Evolutionary conservation across 2,797 vertebrate genomes (phyloP), one percentile per base, ranked within the genome.

Genomic region (Capromys pilorides): DNA sequence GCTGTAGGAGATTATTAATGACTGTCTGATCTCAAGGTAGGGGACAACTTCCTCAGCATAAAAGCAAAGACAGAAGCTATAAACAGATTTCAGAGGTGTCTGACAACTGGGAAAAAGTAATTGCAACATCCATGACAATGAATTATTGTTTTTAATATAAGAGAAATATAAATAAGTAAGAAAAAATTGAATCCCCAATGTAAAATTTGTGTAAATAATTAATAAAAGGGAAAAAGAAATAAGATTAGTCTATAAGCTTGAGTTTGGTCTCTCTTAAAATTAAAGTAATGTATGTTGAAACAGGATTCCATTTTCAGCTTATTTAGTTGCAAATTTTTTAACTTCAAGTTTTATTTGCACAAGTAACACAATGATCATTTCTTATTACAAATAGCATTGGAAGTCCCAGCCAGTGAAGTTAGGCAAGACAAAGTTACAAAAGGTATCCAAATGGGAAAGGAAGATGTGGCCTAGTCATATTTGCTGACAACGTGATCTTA

Each of bases 71-170:
- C 61, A 81, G 64, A 84, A 94, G 75, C 62, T 57, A 36, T 88
- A 93, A 95, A 94, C 82, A 93, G 86, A 94, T 89, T 91, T 88
- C 88, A 94, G 39, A 93, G 77, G n/a, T 93, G n/a, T 92, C 93
- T 94, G 88, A 87, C 92, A 94, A 90, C 85, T 85, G n/a, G 61
- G 73, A 77, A 78, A 88, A 95, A 96, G 69, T 89, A 94, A 93
- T 79, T 95, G 45, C 59, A 89, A 66, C 66, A 91, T 91, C 80
- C 22, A 49, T 67, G 81, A 84, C 61, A 87, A 62, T 88, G 83
- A 94, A 16, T 66, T 66, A 79, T 61, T 93, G 39, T 81, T 80
- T 87, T 80, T 86, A 90, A 69, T 85, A 59, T 77, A 92, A 94
- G 71, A 81, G 82, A 90, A 92, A 49, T 78, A 67, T 31, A 95